These are phyloP conservation scores for Nezara viridula DNA, from an alignment of 2,888 invertebrate species.

Conservation along the genomic window DNA sequence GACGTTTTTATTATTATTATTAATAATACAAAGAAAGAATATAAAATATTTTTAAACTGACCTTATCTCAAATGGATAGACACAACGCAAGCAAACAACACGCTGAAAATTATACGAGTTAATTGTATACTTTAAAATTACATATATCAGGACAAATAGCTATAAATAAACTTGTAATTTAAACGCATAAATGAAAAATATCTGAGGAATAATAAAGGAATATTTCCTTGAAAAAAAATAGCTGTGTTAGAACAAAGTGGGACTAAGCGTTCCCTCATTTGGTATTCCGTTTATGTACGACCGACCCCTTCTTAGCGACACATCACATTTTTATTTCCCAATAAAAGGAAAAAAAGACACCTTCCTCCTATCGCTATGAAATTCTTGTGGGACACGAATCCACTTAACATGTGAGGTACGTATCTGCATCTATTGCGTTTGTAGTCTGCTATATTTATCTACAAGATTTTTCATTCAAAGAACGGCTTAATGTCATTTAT, in stretches of 20 bases:
- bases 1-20: too few species aligned
- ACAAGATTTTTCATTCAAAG: background rate
- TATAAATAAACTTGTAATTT: too few species aligned
- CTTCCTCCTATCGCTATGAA: background rate
- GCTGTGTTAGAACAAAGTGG: constrained; percentile 8
- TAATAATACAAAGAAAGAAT: too few species aligned
- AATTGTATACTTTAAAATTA: too few species aligned
- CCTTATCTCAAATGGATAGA: too few species aligned
- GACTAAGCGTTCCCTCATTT: constrained; percentile 2
- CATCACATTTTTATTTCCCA: constrained; percentile 29
- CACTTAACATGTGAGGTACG: background rate
- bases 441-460: background rate
- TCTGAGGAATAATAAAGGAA: background rate
- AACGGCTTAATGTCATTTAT: too few species aligned
- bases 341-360: constrained; percentile 5
- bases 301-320: constrained; percentile 12
- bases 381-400: constrained; percentile 1
- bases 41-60: too few species aligned
- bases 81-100: too few species aligned
- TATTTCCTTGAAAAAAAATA: background rate
- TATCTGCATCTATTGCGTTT: background rate
- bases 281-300: constrained; percentile 12
- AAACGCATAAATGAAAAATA: background rate
- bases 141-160: too few species aligned
- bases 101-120: too few species aligned